phyloP scores from a whole-genome alignment of 2,797 vertebrate species.

The Poeciliopsis presidionis region DNA sequence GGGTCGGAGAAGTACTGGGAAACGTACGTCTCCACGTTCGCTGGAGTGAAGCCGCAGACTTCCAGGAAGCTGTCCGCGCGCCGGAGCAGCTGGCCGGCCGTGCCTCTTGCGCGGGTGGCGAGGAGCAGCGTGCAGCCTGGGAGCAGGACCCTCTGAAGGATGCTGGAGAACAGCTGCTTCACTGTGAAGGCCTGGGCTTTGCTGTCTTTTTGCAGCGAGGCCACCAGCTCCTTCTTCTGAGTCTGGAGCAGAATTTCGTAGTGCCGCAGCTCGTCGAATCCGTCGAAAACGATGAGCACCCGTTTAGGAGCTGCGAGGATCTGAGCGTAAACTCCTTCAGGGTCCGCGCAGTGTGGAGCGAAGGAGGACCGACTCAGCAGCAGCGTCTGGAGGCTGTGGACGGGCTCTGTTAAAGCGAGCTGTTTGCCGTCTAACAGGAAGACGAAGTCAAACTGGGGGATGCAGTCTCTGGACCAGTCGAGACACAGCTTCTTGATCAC shows the following conservation, averaged over 20 bases:
- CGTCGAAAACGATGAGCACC: conserved; percentile 89
- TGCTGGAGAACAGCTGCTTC: conserved; percentile 82
- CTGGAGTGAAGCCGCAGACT: conserved; percentile 82
- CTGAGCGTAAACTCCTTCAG: conserved; percentile 77
- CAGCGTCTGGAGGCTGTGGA: conserved; percentile 82
- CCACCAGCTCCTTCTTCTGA: conserved; percentile 52
- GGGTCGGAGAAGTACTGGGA: conserved; percentile 78
- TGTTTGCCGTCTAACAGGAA: conserved; percentile 85
- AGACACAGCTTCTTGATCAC: conserved; percentile 84
- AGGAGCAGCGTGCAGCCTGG: conserved; percentile 87
- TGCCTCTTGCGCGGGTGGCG: conserved; percentile 83
- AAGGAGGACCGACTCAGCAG: conserved; percentile 78
- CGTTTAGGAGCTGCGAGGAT: conserved; percentile 81
- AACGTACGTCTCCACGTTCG: conserved; percentile 81
- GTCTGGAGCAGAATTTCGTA: conserved; percentile 80
- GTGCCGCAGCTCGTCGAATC: conserved; percentile 84
- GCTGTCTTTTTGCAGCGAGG: conserved; percentile 63
- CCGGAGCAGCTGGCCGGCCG: conserved; percentile 80
- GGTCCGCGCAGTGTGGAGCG: conserved; percentile 47
- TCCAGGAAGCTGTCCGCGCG: conserved; percentile 86
- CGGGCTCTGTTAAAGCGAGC: conserved; percentile 68
- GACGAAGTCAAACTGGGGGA: conserved; percentile 89
- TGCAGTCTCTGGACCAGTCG: conserved; percentile 85
- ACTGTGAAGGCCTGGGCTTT: conserved; percentile 68
- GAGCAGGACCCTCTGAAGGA: conserved; percentile 88